These are phyloP conservation scores for Choristoneura rosaceana DNA, from an alignment of 2,888 invertebrate genomes.

Conservation along the genomic window DNA sequence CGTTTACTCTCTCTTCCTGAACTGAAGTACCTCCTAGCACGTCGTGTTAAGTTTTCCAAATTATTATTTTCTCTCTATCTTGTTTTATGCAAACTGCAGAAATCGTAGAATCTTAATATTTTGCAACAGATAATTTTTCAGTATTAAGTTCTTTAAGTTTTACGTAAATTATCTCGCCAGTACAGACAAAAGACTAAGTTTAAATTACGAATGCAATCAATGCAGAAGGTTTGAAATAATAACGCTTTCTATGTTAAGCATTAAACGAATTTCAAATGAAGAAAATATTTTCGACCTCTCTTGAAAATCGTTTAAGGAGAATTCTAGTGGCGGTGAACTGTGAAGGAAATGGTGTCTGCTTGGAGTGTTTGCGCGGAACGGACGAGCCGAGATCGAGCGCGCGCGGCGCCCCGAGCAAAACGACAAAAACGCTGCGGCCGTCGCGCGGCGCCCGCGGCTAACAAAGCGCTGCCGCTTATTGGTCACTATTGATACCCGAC, in stretches of 20 bases:
- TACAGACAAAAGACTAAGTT: too few relatives aligned
- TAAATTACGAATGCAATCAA: too few relatives aligned
- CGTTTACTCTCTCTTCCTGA: too few relatives aligned
- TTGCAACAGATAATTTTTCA: too few relatives aligned
- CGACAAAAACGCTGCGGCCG: conserved; percentile 23
- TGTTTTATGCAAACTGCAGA: too few relatives aligned
- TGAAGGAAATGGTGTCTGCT: conserved; percentile 25
- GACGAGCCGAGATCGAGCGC: background rate
- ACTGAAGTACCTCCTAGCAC: too few relatives aligned
- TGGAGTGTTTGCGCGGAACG: conserved; percentile 10
- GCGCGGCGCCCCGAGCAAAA: conserved; percentile 10
- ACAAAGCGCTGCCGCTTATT: conserved; percentile 31
- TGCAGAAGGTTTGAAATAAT: background rate
- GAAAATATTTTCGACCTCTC: conserved; percentile 7
- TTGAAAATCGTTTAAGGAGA: conserved; percentile 17
- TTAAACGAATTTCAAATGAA: background rate
- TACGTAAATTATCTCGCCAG: too few relatives aligned
- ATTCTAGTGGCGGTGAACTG: conserved; percentile 13
- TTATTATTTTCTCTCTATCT: too few relatives aligned
- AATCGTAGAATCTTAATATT: too few relatives aligned
- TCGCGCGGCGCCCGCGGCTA: conserved; percentile 4
- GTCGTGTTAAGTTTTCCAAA: too few relatives aligned
- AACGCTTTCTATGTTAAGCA: background rate
- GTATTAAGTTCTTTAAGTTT: too few relatives aligned
- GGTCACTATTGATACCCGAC: conserved; percentile 27